These are phyloP conservation scores for Tadarida brasiliensis DNA, from an alignment of 2,797 vertebrate genomes.

Conservation along the genomic window DNA sequence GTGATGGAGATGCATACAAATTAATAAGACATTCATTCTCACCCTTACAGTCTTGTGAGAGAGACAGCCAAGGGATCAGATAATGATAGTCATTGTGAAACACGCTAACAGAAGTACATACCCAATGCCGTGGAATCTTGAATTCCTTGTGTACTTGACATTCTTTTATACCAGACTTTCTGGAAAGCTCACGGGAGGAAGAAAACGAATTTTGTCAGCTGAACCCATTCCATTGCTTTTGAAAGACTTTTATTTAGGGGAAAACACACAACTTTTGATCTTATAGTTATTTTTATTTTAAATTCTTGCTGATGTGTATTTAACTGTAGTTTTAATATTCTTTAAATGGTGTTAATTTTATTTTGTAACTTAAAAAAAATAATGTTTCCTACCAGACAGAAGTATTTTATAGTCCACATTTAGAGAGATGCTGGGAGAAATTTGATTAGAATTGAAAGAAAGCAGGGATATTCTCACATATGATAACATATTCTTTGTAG, in stretches of 20 bases:
- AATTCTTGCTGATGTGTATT: background rate
- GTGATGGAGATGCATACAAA: background rate
- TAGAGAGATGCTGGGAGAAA: background rate
- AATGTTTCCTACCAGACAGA: background rate
- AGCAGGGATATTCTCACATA: background rate
- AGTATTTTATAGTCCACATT: background rate
- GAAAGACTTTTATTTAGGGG: background rate
- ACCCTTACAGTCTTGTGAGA: background rate
- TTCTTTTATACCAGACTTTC: background rate
- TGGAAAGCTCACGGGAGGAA: background rate
- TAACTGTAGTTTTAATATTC: background rate
- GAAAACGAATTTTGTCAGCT: constrained; percentile 37
- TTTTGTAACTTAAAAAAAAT: constrained; percentile 2
- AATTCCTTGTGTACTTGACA: background rate
- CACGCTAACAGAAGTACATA: background rate
- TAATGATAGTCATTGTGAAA: background rate
- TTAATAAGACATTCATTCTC: background rate
- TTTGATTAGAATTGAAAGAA: background rate
- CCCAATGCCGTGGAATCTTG: background rate
- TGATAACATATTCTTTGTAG: background rate
- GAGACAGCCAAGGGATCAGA: background rate
- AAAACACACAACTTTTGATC: constrained; percentile 18
- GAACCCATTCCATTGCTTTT: background rate
- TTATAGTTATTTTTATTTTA: constrained; percentile 40
- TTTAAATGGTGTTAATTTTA: background rate